Base-by-base conservation (phyloP, 2,888 invertebrate species). In the Ditula angustiorana region DNA sequence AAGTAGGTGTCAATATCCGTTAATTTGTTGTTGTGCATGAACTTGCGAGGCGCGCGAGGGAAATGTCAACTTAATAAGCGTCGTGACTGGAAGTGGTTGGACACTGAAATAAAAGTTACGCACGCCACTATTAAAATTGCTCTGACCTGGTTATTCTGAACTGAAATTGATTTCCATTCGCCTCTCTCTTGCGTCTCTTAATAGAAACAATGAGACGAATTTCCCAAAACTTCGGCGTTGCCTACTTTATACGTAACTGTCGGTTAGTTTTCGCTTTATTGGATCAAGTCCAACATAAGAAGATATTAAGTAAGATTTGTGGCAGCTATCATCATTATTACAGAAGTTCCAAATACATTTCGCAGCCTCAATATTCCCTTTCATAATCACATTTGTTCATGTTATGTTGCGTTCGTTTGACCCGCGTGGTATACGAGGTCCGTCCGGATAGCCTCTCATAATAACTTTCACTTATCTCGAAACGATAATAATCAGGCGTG, bases 391-490 rank as follows among this genome's bases (percentile, higher is more conserved):
- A 35, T 35, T 59, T 44, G 52, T 26, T 44, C 44, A 46, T 28
- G 58, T 28, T 64, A 59, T 59, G 58, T 58, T 46, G 24, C 46
- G 44, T 35, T 52, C 35, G 23, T 41, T 56, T 23, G 58, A 52
- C 56, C 57, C 57, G n/a, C n/a, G 49, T 63, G 41, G 50, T 50
- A 44, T 23, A 49, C 41, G 50, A 37, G 58, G 67, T 64, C 52
- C 56, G 64, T 64, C 69, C 60, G 70, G 70, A 69, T 73, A 67
- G 70, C 70, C 73, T 75, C 72, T 70, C 70, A 79, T 82, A 81
- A 82, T 85, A 83, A 85, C 88, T 89, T 88, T 90, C 89, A 75
- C 88, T 82, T 74, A 75, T 77, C 84, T 83, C 75, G 78, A 80
- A 82, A 85, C 82, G 75, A 79, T 87, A 85, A 85, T 85, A 85